Conservation (phyloP, 2,113 vertebrate species). For the Scomber japonicus region DNA sequence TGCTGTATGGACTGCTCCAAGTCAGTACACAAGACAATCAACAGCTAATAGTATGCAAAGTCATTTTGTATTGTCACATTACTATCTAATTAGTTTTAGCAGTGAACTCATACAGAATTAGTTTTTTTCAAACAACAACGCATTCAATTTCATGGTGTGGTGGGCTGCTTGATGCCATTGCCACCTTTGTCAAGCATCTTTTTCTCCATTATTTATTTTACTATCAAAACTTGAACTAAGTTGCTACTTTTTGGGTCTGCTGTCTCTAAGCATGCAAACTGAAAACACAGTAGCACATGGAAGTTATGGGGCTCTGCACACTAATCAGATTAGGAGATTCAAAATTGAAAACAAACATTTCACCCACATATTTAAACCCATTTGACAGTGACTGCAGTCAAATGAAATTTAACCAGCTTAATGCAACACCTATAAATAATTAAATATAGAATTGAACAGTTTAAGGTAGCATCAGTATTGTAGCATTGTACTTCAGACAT, state of each 20-base stretch:
- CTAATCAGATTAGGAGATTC: background rate
- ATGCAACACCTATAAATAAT: background rate
- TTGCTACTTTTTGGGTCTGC: background rate
- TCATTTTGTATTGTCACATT: background rate
- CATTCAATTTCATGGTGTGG: background rate
- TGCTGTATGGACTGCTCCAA: conserved; percentile 69
- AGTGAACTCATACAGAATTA: no score
- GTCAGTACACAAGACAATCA: conserved; percentile 55
- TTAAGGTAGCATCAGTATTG: background rate
- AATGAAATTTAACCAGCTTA: background rate
- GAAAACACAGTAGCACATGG: background rate
- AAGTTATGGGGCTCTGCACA: background rate
- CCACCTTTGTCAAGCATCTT: background rate
- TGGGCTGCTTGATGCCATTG: background rate
- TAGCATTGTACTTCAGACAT: background rate
- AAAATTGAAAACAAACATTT: background rate
- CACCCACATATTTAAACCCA: background rate
- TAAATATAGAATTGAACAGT: background rate
- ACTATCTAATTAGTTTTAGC: no score
- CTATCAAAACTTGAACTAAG: background rate
- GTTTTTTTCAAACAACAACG: background rate
- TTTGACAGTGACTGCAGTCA: background rate
- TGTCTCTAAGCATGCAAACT: background rate
- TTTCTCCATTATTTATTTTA: background rate
- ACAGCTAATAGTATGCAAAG: conserved; percentile 13